These are phyloP conservation scores for Stenodema calcarata DNA, from an alignment of 2,888 invertebrate genomes.

Conservation along the genomic window DNA sequence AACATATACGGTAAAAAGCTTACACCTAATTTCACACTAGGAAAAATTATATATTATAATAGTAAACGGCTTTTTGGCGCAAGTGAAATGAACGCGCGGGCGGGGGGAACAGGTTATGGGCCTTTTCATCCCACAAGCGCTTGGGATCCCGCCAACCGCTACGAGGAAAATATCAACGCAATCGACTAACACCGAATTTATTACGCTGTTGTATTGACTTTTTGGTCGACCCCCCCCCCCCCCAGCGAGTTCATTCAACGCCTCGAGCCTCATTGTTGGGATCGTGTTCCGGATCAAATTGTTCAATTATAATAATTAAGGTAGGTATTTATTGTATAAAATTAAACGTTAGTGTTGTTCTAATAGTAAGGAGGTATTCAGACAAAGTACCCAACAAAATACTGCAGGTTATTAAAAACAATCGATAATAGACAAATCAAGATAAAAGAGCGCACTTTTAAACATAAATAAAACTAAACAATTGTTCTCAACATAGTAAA, in stretches of 20 bases:
- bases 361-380: constrained; percentile 19
- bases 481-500: not conserved
- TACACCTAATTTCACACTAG: constrained; percentile 41
- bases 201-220: no score
- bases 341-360: not conserved
- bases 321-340: not conserved
- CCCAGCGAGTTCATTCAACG: no score
- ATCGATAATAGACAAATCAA: not conserved
- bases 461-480: not conserved
- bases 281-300: not conserved
- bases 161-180: no score
- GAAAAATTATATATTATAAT: not conserved
- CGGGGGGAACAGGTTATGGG: no score
- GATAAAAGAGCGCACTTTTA: not conserved
- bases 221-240: no score
- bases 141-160: no score
- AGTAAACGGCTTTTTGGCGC: not conserved
- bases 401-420: not conserved
- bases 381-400: not conserved
- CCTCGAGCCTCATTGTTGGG: no score
- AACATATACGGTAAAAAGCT: constrained; percentile 35
- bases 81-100: not conserved
- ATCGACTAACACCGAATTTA: no score
- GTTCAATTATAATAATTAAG: not conserved
- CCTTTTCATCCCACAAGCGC: no score